phyloP scores from a whole-genome alignment of 2,888 invertebrate species.

The Ectropis crepuscularia region DNA sequence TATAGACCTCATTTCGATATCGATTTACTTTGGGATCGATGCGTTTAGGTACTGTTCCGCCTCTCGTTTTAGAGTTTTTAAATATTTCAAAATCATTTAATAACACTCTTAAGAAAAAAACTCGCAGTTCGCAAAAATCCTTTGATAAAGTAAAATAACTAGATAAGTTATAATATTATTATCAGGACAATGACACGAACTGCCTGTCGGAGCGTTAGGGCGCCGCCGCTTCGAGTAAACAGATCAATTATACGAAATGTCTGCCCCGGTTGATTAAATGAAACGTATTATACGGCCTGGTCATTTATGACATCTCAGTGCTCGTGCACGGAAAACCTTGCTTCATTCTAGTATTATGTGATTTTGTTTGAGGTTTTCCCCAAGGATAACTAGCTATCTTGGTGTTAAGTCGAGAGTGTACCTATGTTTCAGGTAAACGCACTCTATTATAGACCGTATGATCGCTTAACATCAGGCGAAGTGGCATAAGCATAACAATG shows the following conservation, averaged over 20 bases:
- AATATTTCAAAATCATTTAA: no score
- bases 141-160: background rate
- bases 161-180: constrained; percentile 4
- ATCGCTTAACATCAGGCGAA: no score
- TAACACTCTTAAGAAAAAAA: no score
- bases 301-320: constrained; percentile 3
- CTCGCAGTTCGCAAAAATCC: background rate
- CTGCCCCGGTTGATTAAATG: constrained; percentile 46
- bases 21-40: no score
- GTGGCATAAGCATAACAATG: no score
- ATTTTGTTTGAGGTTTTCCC: no score
- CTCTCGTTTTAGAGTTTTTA: no score
- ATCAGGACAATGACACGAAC: constrained; percentile 49
- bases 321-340: background rate
- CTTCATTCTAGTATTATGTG: no score
- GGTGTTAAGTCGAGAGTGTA: background rate
- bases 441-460: no score
- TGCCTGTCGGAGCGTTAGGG: constrained; percentile 21
- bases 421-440: background rate
- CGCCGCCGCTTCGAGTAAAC: constrained; percentile 14
- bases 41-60: no score
- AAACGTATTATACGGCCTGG: constrained; percentile 10
- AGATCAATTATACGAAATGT: constrained; percentile 37
- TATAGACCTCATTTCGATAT: no score
- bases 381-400: no score